These are phyloP conservation scores for Penaeus japonicus DNA, from an alignment of 1,140 invertebrate genomes.

Conservation along the genomic window DNA sequence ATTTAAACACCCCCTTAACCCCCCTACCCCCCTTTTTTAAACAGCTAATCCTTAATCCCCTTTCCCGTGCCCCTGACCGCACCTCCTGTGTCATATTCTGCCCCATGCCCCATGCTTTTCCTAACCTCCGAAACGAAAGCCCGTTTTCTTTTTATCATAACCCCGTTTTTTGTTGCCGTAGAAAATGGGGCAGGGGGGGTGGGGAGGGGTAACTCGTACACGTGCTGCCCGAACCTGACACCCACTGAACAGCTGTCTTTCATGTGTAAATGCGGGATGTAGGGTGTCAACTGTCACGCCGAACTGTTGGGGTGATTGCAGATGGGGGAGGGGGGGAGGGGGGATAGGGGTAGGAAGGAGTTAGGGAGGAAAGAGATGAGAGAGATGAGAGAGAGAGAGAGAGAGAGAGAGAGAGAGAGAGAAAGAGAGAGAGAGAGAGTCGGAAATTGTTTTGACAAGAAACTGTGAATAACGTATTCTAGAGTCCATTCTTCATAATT, in stretches of 20 bases:
- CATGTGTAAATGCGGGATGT: constrained; percentile 46
- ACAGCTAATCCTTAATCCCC: background rate
- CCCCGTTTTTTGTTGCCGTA: background rate
- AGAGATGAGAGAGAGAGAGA: background rate
- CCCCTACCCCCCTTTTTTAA: background rate
- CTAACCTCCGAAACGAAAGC: constrained; percentile 31
- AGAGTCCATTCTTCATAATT: background rate
- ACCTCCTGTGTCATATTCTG: background rate
- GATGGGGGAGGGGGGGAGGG: background rate
- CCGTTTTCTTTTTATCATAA: constrained; percentile 49
- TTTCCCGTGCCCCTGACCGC: constrained; percentile 3
- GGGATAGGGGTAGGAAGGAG: background rate
- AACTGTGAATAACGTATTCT: background rate
- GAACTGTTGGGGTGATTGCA: background rate
- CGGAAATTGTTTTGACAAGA: background rate
- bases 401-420: background rate
- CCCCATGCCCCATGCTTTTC: background rate
- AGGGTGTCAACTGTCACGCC: constrained; percentile 11
- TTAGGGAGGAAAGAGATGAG: background rate
- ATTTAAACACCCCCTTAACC: background rate
- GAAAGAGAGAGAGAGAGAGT: too few relatives aligned
- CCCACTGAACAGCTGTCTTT: constrained; percentile 49
- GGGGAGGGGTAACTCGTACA: constrained; percentile 41
- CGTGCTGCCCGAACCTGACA: constrained; percentile 45
- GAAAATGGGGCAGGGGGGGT: too few relatives aligned